These are phyloP conservation scores for Xestia rhomboidea DNA, from an alignment of 2,888 invertebrate genomes.

Conservation along the genomic window DNA sequence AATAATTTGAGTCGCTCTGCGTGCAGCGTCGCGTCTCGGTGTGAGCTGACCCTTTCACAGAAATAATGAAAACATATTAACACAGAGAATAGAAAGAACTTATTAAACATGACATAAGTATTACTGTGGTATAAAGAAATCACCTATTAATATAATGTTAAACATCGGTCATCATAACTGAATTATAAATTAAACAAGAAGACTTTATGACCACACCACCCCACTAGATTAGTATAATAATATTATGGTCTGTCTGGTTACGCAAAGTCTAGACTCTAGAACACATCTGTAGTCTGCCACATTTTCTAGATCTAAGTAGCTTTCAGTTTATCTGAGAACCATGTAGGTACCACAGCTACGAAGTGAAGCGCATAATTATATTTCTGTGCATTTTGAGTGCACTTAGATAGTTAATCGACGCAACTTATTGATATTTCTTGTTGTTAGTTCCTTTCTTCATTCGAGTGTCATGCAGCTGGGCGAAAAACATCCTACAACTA, in stretches of 20 bases:
- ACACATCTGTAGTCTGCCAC: background rate
- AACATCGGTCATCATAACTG: background rate
- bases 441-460: background rate
- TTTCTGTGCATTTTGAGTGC: conserved; percentile 10
- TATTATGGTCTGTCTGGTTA: background rate
- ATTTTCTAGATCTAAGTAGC: conserved; percentile 5
- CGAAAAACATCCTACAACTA: background rate
- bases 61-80: background rate
- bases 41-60: conserved; percentile 34
- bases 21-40: conserved; percentile 27
- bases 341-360: background rate
- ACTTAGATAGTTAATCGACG: background rate
- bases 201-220: background rate
- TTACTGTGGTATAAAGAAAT: background rate
- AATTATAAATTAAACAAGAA: background rate
- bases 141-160: background rate
- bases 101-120: background rate
- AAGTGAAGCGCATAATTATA: background rate
- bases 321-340: conserved; percentile 52
- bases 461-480: background rate
- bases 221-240: no score
- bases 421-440: background rate
- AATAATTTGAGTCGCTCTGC: no score
- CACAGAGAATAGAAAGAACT: background rate
- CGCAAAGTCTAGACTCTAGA: conserved; percentile 35